These are phyloP conservation scores for Scrobipalpa atriplicella DNA, from an alignment of 2,888 invertebrate genomes.

Conservation along the genomic window DNA sequence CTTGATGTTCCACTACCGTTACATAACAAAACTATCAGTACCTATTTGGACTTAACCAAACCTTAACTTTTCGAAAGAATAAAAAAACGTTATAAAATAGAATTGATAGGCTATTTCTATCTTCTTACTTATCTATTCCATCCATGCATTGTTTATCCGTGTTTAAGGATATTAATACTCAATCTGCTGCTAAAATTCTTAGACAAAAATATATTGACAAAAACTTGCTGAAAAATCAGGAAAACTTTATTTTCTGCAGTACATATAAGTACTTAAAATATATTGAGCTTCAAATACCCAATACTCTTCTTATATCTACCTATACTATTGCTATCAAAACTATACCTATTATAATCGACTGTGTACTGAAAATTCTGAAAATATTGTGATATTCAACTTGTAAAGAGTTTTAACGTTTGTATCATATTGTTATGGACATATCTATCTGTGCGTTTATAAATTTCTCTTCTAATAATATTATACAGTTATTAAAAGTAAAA, in stretches of 20 bases:
- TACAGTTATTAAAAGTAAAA: constrained; percentile 44
- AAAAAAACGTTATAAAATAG: too few species aligned
- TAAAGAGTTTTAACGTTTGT: constrained; percentile 25
- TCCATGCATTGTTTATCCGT: neutral
- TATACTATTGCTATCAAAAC: neutral
- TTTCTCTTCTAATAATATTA: constrained; percentile 51
- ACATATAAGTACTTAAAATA: too few species aligned
- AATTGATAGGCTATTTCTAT: neutral
- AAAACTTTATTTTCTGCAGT: too few species aligned
- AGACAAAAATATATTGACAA: too few species aligned
- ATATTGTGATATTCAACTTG: constrained; percentile 42
- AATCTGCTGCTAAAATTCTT: too few species aligned
- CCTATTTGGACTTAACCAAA: too few species aligned
- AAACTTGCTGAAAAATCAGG: too few species aligned
- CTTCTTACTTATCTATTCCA: neutral
- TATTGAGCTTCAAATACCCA: neutral
- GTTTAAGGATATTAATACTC: neutral
- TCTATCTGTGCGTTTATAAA: constrained; percentile 59
- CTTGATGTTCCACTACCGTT: too few species aligned
- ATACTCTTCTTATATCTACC: neutral
- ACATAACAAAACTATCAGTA: too few species aligned
- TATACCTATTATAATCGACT: neutral
- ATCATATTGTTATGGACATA: constrained; percentile 56
- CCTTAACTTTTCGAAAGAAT: too few species aligned
- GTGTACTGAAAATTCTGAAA: constrained; percentile 23